Base-by-base conservation (phyloP, 1,140 invertebrate genomes). In the Thereuonema tuberculata region DNA sequence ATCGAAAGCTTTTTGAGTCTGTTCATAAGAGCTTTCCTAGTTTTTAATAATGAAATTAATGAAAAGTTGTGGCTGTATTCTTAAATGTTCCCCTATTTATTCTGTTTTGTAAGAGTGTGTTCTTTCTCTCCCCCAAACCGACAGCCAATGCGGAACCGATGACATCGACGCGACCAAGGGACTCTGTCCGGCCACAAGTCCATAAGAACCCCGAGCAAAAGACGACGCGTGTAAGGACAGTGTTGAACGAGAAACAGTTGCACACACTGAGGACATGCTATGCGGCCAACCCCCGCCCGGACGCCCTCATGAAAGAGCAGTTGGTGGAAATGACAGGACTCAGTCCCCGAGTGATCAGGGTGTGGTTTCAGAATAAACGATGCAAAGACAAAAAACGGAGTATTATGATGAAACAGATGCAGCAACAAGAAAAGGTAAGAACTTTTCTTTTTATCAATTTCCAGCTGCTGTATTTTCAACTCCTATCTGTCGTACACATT, bases 331-430 rank as follows among this genome's bases (percentile, higher is more conserved):
- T 98, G 93, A 99, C 96, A 0, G 84, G 89, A 0, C 81, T 99
- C 1, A 93, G 88, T 67, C 93, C 93, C 1, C 76, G 94, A 21
- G 94, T 99, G 59, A 98, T 98, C 67, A 80, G 94, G 68, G 94
- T 98, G 20, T 98, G 94, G 94, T 98, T 97, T 77, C 92, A 99
- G 76, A 99, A 99, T 77, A 99, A 99, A 74, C 76, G 96, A 28
- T 99, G 95, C 78, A 99, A 99, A 75, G 96, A 99, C 76, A 99
- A 99, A 76, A 99, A 99, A 77, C 87, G 91, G 69, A 93, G 88
- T 37, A 89, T 97, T 31, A 84, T 95, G 62, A 87, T 97, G 82
- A 97, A 97, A 74, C 89, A 97, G 75, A 90, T 97, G 73, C 90
- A 96, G 82, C 82, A 87, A 66, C 89, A 93, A 70, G 94, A 98